These are phyloP conservation scores for Rhynchotus rufescens DNA, from an alignment of 2,797 vertebrate genomes.

Conservation along the genomic window DNA sequence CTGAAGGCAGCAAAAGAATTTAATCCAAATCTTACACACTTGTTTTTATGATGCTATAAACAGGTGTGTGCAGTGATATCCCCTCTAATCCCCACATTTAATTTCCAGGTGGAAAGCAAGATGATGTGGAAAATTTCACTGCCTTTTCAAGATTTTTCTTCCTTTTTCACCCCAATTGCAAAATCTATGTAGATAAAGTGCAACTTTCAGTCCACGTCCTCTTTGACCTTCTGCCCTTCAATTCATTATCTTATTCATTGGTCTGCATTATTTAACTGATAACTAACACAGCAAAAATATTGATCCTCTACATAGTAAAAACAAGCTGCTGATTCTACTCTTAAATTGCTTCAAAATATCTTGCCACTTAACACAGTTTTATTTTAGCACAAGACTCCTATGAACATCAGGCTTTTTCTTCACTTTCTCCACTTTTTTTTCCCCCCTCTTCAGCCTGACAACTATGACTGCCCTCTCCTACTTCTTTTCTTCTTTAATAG, in stretches of 20 bases:
- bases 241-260: not conserved
- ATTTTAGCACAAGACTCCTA: not conserved
- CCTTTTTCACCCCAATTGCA: not conserved
- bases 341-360: not conserved
- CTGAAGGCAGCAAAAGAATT: not conserved
- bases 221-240: not conserved
- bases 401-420: not conserved
- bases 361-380: not conserved
- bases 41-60: not conserved
- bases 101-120: not conserved
- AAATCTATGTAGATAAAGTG: not conserved
- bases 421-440: not conserved
- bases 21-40: not conserved
- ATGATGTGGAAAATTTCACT: not conserved
- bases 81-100: not conserved
- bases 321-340: constrained; percentile 13
- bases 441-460: not conserved
- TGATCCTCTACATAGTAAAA: not conserved
- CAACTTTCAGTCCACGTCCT: not conserved
- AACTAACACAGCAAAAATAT: not conserved
- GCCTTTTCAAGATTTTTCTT: not conserved
- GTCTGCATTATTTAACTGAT: not conserved
- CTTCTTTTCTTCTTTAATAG: not conserved
- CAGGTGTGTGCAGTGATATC: not conserved
- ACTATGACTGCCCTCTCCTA: not conserved